Conservation (phyloP, 2,888 invertebrate species). For the Anthophora plumipes region DNA sequence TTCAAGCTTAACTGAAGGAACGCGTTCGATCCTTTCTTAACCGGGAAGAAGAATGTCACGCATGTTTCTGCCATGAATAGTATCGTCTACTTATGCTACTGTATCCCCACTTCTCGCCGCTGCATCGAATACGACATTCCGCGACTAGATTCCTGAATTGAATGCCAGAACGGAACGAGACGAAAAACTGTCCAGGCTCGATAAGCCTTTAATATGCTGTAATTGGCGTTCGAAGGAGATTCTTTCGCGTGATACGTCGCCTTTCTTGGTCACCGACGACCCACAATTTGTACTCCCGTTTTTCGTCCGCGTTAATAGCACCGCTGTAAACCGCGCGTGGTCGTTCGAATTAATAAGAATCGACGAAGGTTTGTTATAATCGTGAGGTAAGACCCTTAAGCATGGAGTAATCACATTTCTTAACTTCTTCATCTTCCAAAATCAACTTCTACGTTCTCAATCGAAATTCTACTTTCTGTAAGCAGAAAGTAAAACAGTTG, state of each 20-base stretch:
- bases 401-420: no score
- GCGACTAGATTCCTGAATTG: slow-evolving; percentile 59
- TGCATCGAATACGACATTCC: slow-evolving; percentile 49
- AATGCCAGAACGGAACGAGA: slow-evolving; percentile 43
- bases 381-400: not conserved
- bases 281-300: slow-evolving; percentile 36
- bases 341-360: not conserved
- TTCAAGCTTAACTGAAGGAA: no score
- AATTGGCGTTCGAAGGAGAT: slow-evolving; percentile 45
- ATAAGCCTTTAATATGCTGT: slow-evolving; percentile 55
- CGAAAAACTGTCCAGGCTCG: slow-evolving; percentile 43
- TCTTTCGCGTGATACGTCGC: slow-evolving; percentile 26
- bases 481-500: no score
- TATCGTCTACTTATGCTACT: slow-evolving; percentile 59
- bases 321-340: not conserved
- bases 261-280: slow-evolving; percentile 19
- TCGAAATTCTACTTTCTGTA: no score
- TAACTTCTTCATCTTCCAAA: no score
- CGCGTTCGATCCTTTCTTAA: slow-evolving; percentile 4
- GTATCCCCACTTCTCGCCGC: not conserved
- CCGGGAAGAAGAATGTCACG: slow-evolving; percentile 54
- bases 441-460: no score
- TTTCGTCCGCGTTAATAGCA: not conserved
- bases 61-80: slow-evolving; percentile 57
- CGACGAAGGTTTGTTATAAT: not conserved